Conservation (phyloP, 2,888 invertebrate genomes). For the Opisthograptis luteolata region DNA sequence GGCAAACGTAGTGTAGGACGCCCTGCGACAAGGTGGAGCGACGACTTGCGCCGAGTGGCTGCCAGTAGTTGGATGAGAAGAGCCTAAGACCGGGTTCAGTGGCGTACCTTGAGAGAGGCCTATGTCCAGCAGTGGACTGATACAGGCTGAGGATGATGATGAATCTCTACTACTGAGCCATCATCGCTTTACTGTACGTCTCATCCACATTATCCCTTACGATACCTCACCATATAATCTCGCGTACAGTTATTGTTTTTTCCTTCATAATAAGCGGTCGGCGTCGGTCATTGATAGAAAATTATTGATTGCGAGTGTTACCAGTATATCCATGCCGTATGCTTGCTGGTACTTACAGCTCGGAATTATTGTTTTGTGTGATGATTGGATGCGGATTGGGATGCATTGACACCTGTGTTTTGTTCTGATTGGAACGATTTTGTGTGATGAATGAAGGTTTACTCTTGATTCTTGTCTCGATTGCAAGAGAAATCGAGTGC, state of each 20-base stretch:
- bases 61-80: too few relatives aligned
- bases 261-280: constrained; percentile 73
- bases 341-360: background rate
- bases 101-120: too few relatives aligned
- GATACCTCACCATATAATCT: constrained; percentile 59
- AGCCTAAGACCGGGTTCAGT: too few relatives aligned
- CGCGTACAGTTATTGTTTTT: constrained; percentile 76
- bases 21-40: too few relatives aligned
- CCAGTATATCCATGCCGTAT: background rate
- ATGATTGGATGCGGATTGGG: constrained; percentile 21
- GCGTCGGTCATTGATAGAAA: constrained; percentile 76
- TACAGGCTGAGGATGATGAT: too few relatives aligned
- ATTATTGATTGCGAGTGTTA: constrained; percentile 69
- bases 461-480: too few relatives aligned
- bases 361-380: constrained; percentile 13
- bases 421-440: constrained; percentile 13
- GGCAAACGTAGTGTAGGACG: too few relatives aligned
- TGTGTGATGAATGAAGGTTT: background rate
- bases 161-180: too few relatives aligned
- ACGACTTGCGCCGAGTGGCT: too few relatives aligned
- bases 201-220: constrained; percentile 52
- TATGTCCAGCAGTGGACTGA: too few relatives aligned
- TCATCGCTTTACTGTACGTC: too few relatives aligned
- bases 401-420: constrained; percentile 25
- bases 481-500: too few relatives aligned